Conservation (phyloP, 2,888 invertebrate species). For the Beris morrisii region DNA sequence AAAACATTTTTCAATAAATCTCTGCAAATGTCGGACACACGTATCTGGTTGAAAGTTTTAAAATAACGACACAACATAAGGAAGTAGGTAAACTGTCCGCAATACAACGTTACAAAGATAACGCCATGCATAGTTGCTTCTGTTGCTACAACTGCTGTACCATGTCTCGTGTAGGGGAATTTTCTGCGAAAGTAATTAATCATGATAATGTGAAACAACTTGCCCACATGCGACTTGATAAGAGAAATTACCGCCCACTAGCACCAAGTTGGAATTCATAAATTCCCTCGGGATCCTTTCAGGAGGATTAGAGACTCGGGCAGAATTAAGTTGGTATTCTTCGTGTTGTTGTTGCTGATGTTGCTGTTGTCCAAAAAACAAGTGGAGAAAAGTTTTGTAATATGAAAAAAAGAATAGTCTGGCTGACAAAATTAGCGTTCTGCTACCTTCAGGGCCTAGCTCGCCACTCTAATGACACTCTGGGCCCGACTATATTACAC, state of each 20-base stretch:
- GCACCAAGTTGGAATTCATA: not conserved
- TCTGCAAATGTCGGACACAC: conserved; percentile 21
- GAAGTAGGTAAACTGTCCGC: conserved; percentile 10
- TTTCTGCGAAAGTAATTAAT: conserved; percentile 35
- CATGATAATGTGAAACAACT: conserved; percentile 38
- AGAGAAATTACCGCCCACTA: conserved; percentile 30
- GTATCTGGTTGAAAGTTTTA: conserved; percentile 31
- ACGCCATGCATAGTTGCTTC: not conserved
- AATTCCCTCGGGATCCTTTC: not conserved
- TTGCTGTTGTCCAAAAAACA: not conserved
- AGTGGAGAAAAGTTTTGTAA: not conserved
- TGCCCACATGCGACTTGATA: conserved; percentile 36
- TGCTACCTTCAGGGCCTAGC: no score
- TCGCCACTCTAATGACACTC: no score
- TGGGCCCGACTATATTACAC: no score
- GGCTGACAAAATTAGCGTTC: no score
- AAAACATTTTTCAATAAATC: conserved; percentile 22
- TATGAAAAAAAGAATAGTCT: not conserved
- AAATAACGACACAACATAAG: conserved; percentile 30
- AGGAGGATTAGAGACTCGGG: no score
- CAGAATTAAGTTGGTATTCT: no score
- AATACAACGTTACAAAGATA: conserved; percentile 5
- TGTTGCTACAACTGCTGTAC: not conserved
- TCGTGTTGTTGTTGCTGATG: not conserved
- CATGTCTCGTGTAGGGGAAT: conserved; percentile 14